Base-by-base conservation (phyloP, 92 coral and sea anemone genomes). In the Ricordea florida region DNA sequence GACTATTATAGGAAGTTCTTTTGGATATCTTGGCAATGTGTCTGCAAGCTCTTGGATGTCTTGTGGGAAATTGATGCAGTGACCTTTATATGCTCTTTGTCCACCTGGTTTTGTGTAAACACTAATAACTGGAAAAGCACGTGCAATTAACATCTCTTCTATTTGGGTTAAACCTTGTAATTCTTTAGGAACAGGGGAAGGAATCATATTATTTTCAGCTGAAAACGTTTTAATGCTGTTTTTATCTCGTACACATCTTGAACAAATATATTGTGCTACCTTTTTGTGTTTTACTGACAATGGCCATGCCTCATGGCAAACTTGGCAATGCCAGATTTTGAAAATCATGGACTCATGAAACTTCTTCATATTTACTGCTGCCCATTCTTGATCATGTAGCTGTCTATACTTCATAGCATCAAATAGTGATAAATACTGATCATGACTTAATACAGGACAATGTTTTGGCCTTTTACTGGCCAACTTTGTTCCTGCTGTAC, bases 81-180 rank as follows among this genome's bases (percentile, higher is more conserved):
- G 90, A 40, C 89, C 89, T 74, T 76, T 74, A 49, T 83, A 83
- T 53, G 86, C 90, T 49, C 38, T 85, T 85, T 85, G 85, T 37
- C 87, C 87, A 65, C 88, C 87, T 62, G 92, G 89, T 36, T 82
- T 87, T 68, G 84, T 79, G 66, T 76, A 86, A 85, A 81, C 92
- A 72, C 62, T 41, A 41, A 86, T 81, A 27, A 87, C 80, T 40
- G 90, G 94, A 53, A 89, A 86, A 48, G 62, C 87, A 40, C 90
- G 77, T 3, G 94, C 90, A 62, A 89, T 89, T 10, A 89, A 58
- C 94, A 89, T 80, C 66, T 89, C 88, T 52, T 89, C 94, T 50
- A 89, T 51, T 76, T 84, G 94, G 36, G 94, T 85, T 8, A 89
- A 47, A 68, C 62, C 83, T 63, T 85, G 88, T 45, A 89, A 72